Evolutionary conservation across 64 coral and sea anemone species (phyloP).

Genomic region (Trachythela sp.): DNA sequence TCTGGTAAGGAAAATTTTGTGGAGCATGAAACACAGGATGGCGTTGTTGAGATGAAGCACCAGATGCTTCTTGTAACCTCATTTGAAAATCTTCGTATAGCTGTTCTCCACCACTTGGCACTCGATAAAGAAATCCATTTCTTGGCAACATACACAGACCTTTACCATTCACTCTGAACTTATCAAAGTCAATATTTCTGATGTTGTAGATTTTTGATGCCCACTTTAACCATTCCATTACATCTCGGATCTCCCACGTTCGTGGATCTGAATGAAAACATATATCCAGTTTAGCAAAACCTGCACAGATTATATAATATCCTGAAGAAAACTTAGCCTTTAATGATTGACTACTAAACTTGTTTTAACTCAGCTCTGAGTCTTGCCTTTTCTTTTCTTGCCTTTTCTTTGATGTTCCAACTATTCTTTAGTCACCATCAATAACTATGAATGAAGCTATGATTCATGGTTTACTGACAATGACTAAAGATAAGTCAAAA

Average conservation of each 20-base stretch:
- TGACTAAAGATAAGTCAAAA: no score
- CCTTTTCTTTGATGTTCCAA: no score
- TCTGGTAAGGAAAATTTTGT: not conserved
- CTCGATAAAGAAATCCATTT: conserved; percentile 80
- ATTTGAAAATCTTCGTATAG: conserved; percentile 81
- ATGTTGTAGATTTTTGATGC: conserved; percentile 81
- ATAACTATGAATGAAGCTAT: no score
- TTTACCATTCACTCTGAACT: conserved; percentile 98
- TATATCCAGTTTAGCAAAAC: no score
- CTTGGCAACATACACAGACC: conserved; percentile 79
- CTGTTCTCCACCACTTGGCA: conserved; percentile 71
- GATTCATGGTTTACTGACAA: no score
- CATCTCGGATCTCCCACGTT: conserved; percentile 86
- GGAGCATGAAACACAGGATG: not conserved
- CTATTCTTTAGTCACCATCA: no score
- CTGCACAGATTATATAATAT: no score
- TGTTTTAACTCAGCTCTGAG: no score
- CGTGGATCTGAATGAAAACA: conserved; percentile 63
- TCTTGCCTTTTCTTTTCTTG: no score
- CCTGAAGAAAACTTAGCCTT: no score
- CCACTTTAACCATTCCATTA: conserved; percentile 94
- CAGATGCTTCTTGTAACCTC: conserved; percentile 30
- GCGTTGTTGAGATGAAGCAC: not conserved
- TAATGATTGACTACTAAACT: no score
- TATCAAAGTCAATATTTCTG: conserved; percentile 66